These are phyloP conservation scores for Bos indicus DNA, from an alignment of 2,113 vertebrate genomes.

Conservation along the genomic window DNA sequence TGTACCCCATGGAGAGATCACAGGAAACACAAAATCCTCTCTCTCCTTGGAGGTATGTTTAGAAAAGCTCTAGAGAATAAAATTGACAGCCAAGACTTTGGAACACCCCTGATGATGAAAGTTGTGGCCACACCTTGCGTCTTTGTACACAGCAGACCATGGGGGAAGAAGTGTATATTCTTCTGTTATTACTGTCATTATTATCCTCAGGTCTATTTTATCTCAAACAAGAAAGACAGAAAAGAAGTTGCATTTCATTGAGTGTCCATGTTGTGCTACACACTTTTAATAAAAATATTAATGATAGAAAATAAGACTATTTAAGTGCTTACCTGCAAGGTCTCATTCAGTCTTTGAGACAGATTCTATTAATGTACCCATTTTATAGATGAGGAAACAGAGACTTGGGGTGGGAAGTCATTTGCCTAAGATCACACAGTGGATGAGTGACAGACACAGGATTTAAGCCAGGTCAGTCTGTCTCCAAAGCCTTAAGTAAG, in stretches of 20 bases:
- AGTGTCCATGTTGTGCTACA: background rate
- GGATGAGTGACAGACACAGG: background rate
- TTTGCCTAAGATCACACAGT: background rate
- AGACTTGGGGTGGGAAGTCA: background rate
- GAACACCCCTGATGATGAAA: background rate
- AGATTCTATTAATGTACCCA: background rate
- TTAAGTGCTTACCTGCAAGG: background rate
- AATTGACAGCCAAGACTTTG: background rate
- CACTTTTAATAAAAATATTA: background rate
- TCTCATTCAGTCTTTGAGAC: background rate
- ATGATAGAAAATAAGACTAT: background rate
- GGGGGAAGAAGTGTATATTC: background rate
- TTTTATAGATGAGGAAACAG: background rate
- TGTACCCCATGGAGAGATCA: background rate
- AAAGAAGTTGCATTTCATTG: background rate
- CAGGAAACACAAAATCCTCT: background rate
- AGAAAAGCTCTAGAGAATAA: background rate
- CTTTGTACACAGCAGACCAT: background rate
- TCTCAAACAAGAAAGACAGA: background rate
- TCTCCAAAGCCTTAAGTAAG: background rate
- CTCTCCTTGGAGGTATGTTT: background rate
- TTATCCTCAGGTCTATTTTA: background rate
- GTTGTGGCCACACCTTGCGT: background rate
- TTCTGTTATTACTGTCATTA: background rate
- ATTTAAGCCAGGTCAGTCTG: background rate